Conservation (phyloP, 2,113 vertebrate species). For the Chaetodon auriga region DNA sequence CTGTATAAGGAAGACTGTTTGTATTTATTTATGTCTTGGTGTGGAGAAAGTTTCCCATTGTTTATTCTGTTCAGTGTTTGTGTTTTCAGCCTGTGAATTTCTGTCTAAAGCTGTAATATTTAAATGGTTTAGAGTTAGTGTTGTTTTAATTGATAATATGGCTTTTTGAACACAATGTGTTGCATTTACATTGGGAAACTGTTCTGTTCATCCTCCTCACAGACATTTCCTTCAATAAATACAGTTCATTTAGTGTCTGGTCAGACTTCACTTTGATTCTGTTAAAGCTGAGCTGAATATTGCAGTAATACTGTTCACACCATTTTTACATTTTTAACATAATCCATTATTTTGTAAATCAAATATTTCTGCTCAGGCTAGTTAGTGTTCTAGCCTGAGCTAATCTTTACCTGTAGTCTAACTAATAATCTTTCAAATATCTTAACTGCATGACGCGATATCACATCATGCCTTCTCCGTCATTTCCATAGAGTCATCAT, state of each 20-base stretch:
- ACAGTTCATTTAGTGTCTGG: slow-evolving; percentile 22
- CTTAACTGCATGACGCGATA: not conserved
- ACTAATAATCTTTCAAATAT: not conserved
- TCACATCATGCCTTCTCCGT: not conserved
- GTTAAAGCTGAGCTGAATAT: not conserved
- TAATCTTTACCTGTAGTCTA: not conserved
- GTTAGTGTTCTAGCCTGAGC: not conserved
- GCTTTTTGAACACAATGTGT: slow-evolving; percentile 61
- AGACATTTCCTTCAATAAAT: slow-evolving; percentile 74
- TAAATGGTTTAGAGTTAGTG: slow-evolving; percentile 43
- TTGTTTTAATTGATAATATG: slow-evolving; percentile 47
- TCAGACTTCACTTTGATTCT: not conserved
- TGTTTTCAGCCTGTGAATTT: slow-evolving; percentile 72
- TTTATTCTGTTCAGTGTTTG: slow-evolving; percentile 55
- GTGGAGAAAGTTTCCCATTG: slow-evolving; percentile 35
- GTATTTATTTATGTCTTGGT: slow-evolving; percentile 71
- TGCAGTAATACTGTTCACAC: too few relatives aligned
- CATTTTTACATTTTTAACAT: too few relatives aligned
- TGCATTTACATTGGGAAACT: slow-evolving; percentile 59
- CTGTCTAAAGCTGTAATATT: slow-evolving; percentile 68
- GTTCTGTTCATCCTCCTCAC: slow-evolving; percentile 51
- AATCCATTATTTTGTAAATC: too few relatives aligned
- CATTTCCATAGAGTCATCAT: not conserved
- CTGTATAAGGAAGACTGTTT: slow-evolving; percentile 45
- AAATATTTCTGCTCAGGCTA: not conserved